Evolutionary conservation across 2,888 invertebrate genomes (phyloP), one percentile per base, ranked within the genome.

Genomic region (Aelia acuminata): DNA sequence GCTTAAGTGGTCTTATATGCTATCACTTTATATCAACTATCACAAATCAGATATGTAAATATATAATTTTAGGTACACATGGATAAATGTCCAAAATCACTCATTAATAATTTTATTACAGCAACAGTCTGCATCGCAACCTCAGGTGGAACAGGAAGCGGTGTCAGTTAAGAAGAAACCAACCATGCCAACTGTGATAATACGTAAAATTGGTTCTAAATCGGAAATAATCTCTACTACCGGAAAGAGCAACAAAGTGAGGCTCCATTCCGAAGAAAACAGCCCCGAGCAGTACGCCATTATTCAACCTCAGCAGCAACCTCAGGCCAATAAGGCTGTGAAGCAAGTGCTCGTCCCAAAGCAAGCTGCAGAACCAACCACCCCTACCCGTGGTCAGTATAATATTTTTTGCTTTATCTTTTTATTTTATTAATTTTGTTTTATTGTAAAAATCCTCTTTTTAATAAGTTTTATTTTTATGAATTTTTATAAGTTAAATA

Each of bases 341-440:
- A 85, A 85, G 53, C 85, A 85, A 39, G 53, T 85, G 0, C 18
- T 39, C 1, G 39, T 57, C 39, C 49, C 26, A 2, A 85, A 85
- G 39, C n/a, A n/a, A n/a, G 22, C 85, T 31, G n/a, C 15, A 35
- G 53, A 50, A 85, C 20, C 85, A 18, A 35, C 53, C 15, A 39
- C 85, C 8, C 53, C 85, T 4, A 35, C 85, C 22, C 85, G 85
- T 85, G 85, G 85, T 85, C 85, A 85, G 85, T 85, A 85, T 53
- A 22, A 13, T 53, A 31, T n/a, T n/a, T n/a, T n/a, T n/a, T n/a
- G n/a, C n/a, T n/a, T n/a, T n/a, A n/a, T n/a, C n/a, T n/a, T n/a
- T n/a, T n/a, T n/a, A n/a, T n/a, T n/a, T n/a, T n/a, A n/a, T n/a
- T n/a, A n/a, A n/a, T n/a, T n/a, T n/a, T n/a, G n/a, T n/a, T n/a